Percentiles rank a stretch among this genome's conserved stretches.
These are phyloP conservation scores for Drosophila sechellia DNA, from an alignment of 1,140 invertebrate genomes.

Conservation along the genomic window DNA sequence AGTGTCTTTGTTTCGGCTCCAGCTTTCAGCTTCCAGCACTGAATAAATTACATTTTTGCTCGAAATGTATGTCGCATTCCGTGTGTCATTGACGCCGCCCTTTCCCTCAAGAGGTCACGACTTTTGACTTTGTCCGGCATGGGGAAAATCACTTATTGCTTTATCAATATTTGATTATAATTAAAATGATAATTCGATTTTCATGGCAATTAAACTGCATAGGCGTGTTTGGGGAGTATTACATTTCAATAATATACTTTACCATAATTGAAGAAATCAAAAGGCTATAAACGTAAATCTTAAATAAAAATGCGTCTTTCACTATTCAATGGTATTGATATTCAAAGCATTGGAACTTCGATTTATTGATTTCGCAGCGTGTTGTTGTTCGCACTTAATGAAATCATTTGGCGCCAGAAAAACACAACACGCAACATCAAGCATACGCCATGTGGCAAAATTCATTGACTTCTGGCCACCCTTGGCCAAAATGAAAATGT, in stretches of 20 bases:
- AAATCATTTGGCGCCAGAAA: slow-evolving; percentile 67
- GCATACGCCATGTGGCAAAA: slow-evolving; percentile 76
- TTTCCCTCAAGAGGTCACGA: slow-evolving; percentile 11
- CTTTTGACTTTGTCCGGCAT: slow-evolving; percentile 25
- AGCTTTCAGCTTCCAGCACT: slow-evolving; percentile 1
- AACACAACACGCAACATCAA: slow-evolving; percentile 63
- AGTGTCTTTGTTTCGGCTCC: slow-evolving; percentile 32
- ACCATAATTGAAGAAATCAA: not conserved
- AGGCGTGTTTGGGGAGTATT: not conserved
- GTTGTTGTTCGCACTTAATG: slow-evolving; percentile 59
- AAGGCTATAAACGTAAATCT: not conserved
- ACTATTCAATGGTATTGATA: not conserved
- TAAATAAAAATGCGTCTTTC: not conserved
- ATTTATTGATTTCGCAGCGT: slow-evolving; percentile 49
- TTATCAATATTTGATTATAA: slow-evolving; percentile 53
- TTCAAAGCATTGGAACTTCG: not conserved
- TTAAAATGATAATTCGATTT: not conserved
- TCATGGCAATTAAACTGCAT: not conserved
- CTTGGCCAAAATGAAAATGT: slow-evolving; percentile 73
- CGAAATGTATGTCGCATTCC: slow-evolving; percentile 35
- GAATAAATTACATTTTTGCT: slow-evolving; percentile 49
- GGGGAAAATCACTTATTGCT: slow-evolving; percentile 19
- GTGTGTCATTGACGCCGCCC: slow-evolving; percentile 48
- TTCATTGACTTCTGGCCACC: slow-evolving; percentile 70
- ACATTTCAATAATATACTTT: too few species aligned